phyloP scores from a whole-genome alignment of 2,888 invertebrate genomes.

The Athalia cordata region DNA sequence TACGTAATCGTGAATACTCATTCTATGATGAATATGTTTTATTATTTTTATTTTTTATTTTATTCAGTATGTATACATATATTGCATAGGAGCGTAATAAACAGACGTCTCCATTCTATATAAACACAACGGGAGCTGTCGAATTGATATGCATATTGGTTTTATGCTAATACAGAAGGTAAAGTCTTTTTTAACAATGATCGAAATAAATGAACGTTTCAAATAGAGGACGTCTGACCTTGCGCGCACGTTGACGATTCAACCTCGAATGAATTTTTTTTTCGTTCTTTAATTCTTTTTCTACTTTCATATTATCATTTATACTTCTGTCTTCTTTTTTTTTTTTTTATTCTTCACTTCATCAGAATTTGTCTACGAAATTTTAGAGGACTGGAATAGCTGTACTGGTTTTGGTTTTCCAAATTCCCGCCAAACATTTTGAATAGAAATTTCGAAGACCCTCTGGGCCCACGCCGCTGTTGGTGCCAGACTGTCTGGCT shows the following conservation, averaged over 20 bases:
- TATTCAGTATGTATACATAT: background rate
- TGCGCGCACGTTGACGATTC: background rate
- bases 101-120: constrained; percentile 22
- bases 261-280: background rate
- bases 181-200: constrained; percentile 4
- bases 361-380: too few relatives aligned
- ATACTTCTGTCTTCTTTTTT: background rate
- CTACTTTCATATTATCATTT: too few relatives aligned
- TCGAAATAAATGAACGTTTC: constrained; percentile 24
- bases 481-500: constrained; percentile 65
- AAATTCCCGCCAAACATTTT: background rate
- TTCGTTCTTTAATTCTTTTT: background rate
- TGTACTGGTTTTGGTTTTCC: background rate
- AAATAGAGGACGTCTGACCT: constrained; percentile 32
- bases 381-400: background rate
- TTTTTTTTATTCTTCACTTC: background rate
- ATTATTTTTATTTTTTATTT: background rate
- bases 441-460: constrained; percentile 26
- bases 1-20: background rate
- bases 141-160: constrained; percentile 44
- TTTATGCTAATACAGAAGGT: constrained; percentile 26
- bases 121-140: constrained; percentile 27
- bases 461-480: constrained; percentile 53
- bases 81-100: background rate
- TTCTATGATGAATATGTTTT: background rate